These are phyloP conservation scores for Arbacia lixula DNA, from an alignment of 53 echinoderm and acorn worm species.

Conservation along the genomic window DNA sequence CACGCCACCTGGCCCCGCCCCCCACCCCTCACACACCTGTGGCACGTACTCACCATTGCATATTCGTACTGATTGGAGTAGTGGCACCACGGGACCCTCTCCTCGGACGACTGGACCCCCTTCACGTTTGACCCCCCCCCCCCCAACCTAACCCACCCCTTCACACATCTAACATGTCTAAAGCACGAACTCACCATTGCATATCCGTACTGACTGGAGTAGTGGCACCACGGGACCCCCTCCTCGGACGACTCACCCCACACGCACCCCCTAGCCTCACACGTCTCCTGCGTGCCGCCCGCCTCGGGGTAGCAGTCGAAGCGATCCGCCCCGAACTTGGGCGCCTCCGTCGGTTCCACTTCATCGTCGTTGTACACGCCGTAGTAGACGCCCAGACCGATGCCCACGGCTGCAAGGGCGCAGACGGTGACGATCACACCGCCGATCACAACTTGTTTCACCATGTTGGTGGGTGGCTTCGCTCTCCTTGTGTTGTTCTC, in stretches of 20 bases:
- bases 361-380: neutral
- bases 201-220: conserved; percentile 7
- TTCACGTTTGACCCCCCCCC: too few relatives aligned
- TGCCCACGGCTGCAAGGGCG: neutral
- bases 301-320: conserved; percentile 73
- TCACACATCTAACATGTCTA: too few relatives aligned
- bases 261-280: conserved; percentile 70
- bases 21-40: too few relatives aligned
- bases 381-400: conserved; percentile 42
- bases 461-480: neutral
- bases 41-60: too few relatives aligned
- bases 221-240: conserved; percentile 28
- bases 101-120: too few relatives aligned
- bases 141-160: too few relatives aligned
- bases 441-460: neutral
- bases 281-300: conserved; percentile 52
- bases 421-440: neutral
- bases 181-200: conserved; percentile 5
- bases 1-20: too few relatives aligned
- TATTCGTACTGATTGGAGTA: too few relatives aligned
- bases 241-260: conserved; percentile 54
- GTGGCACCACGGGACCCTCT: too few relatives aligned
- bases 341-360: neutral
- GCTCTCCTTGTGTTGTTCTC: neutral
- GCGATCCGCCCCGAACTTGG: neutral